phyloP scores from a whole-genome alignment of 2,797 vertebrate species.

The Crocodylus rhombifer region DNA sequence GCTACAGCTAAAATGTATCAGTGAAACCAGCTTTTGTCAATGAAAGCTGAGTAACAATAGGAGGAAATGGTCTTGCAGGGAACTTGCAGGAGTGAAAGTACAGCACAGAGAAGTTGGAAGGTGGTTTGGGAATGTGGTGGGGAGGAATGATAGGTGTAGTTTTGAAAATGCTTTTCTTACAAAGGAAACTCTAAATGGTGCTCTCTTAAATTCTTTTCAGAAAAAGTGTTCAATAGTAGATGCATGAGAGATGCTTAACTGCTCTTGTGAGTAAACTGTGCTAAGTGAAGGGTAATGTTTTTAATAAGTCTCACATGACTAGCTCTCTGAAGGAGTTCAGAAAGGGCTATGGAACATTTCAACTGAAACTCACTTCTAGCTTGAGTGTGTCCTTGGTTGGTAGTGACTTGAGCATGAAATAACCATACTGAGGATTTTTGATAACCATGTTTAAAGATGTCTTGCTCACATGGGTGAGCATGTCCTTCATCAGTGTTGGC shows the following conservation, averaged over 20 bases:
- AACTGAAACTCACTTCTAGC: background rate
- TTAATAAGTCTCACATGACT: background rate
- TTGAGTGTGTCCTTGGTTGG: background rate
- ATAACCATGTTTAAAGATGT: background rate
- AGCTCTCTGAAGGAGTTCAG: background rate
- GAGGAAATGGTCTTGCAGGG: background rate
- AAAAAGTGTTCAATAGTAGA: background rate
- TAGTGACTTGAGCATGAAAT: background rate
- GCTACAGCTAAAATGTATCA: background rate
- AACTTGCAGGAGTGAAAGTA: background rate
- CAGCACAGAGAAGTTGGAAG: background rate
- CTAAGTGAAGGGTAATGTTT: background rate
- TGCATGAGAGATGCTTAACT: background rate
- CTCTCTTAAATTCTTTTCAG: background rate
- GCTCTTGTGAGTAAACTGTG: background rate
- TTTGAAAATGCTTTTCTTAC: background rate
- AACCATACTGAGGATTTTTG: too few species aligned
- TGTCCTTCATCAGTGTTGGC: background rate
- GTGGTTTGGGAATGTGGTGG: background rate
- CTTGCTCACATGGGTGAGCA: background rate
- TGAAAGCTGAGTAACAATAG: background rate
- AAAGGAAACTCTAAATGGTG: background rate
- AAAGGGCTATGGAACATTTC: background rate
- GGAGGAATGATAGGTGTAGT: background rate
- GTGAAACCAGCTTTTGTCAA: background rate